Base-by-base conservation (phyloP, 1,140 invertebrate species). In the Lordiphosa collinella region DNA sequence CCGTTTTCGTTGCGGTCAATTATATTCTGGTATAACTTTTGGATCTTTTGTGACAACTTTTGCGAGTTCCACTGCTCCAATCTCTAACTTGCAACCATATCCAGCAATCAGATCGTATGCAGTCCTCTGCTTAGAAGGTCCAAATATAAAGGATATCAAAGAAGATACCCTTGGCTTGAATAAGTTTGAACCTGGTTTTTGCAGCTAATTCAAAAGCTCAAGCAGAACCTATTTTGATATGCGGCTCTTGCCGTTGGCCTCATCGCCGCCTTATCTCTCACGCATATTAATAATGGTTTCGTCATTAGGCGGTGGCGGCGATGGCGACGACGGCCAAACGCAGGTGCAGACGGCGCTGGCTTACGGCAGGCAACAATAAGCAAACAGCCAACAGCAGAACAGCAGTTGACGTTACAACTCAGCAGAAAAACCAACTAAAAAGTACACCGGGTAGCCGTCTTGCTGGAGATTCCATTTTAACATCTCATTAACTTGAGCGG, bases 401-500 rank as follows among this genome's bases (percentile, higher is more conserved):
- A 58, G 43, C 54, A 79, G 54, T 72, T 72, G 69, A 73, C 47
- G 57, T 65, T 68, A 56, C 46, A 75, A 59, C 59, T 56, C 51
- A 52, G 49, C 37, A 61, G 41, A 41, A 50, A 56, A 52, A 49
- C 34, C 51, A 76, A 56, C 48, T 56, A 48, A 76, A 75, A 57
- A 35, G 58, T 57, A 52, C 37, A 51, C 50, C 46, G 25, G 43
- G 31, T 32, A 37, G 13, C 11, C 11, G 34, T 10, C 31, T 12
- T 49, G 34, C n/a, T 56, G 58, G 54, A 70, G 78, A 69, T 73
- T 76, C 68, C 71, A 87, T 87, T 87, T 87, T 80, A 87, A 85
- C 84, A 86, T 74, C 85, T 87, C 79, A 87, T 87, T 87, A 87
- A 87, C 67, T 80, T 70, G 66, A 76, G 70, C 76, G 62, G 66